These are phyloP conservation scores for Hemibagrus wyckioides DNA, from an alignment of 2,113 vertebrate species.

Conservation along the genomic window DNA sequence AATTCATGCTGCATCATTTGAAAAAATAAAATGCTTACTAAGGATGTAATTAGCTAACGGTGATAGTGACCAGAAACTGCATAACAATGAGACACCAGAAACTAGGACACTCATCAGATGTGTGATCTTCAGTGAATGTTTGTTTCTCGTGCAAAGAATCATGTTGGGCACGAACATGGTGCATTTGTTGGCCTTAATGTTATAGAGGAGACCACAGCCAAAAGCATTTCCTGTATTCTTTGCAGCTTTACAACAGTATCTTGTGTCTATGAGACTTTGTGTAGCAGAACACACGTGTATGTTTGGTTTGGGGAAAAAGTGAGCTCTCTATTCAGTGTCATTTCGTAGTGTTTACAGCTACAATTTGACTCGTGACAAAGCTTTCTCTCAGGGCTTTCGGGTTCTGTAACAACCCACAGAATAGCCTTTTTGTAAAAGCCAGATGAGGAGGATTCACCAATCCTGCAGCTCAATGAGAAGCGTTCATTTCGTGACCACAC, in stretches of 20 bases:
- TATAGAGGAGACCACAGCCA: slow-evolving; percentile 20
- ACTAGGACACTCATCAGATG: neutral
- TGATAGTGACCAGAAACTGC: slow-evolving; percentile 24
- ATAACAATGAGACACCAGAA: neutral
- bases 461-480: neutral
- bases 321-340: slow-evolving; percentile 11
- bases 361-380: slow-evolving; percentile 14
- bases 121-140: neutral
- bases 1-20: slow-evolving; percentile 54
- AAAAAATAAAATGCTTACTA: slow-evolving; percentile 6
- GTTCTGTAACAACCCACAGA: neutral
- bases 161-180: neutral
- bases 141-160: neutral
- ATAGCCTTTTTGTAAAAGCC: slow-evolving; percentile 25
- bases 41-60: slow-evolving; percentile 26
- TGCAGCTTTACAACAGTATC: slow-evolving; percentile 26
- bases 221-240: slow-evolving; percentile 27
- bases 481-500: neutral
- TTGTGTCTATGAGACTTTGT: neutral
- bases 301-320: neutral
- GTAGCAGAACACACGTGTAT: neutral
- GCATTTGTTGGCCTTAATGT: neutral
- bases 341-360: neutral
- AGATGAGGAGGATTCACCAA: neutral
- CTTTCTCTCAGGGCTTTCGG: slow-evolving; percentile 16